Evolutionary conservation across 2,113 vertebrate genomes (phyloP).

Genomic region (Athene cunicularia): DNA sequence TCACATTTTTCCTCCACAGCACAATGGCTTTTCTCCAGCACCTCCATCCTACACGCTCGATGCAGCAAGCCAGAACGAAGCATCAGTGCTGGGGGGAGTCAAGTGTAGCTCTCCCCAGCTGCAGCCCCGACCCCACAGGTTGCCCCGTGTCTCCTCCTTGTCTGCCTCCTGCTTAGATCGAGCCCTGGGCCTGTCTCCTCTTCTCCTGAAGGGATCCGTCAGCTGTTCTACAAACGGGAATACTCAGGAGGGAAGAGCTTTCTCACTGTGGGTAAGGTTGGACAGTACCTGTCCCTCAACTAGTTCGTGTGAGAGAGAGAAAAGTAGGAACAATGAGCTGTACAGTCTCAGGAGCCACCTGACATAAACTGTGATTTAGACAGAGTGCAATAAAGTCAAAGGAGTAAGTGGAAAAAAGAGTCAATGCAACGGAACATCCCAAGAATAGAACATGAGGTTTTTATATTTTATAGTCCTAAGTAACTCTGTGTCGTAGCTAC

Average conservation of each 20-base stretch:
- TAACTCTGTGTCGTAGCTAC: not conserved
- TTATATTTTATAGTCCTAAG: not conserved
- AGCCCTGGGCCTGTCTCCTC: not conserved
- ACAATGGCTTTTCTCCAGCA: not conserved
- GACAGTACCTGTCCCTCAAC: not conserved
- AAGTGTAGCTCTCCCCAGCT: not conserved
- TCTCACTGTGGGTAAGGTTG: not conserved
- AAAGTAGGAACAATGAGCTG: not conserved
- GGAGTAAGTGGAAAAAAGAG: not conserved
- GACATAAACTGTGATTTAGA: not conserved
- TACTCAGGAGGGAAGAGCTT: not conserved
- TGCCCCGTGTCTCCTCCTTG: not conserved
- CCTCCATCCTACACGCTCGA: not conserved
- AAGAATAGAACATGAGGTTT: not conserved
- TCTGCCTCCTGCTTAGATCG: not conserved
- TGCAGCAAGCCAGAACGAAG: not conserved
- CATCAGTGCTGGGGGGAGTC: not conserved
- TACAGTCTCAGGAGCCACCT: not conserved
- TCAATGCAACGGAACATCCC: not conserved
- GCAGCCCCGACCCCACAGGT: not conserved
- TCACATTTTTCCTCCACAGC: not conserved
- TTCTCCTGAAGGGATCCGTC: not conserved
- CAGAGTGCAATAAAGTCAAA: not conserved
- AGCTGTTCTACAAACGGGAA: not conserved
- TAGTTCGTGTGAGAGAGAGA: not conserved